A percentile compares a stretch with the other conserved stretches of the same genome.
These are phyloP conservation scores for Prorops nasuta DNA, from an alignment of 1,140 invertebrate species.

Conservation along the genomic window DNA sequence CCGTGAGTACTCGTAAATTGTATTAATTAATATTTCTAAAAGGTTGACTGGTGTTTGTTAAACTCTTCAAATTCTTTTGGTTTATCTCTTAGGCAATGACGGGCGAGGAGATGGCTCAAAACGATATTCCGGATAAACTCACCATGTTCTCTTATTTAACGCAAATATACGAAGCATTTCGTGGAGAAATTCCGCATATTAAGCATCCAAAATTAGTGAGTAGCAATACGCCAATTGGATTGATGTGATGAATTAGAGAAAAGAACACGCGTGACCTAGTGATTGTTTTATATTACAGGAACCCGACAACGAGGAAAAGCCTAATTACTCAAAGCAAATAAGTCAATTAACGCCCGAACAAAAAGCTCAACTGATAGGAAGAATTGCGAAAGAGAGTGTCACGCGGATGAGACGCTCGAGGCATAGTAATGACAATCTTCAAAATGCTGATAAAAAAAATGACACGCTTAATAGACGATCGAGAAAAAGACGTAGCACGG, in stretches of 20 bases:
- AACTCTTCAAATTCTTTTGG: neutral
- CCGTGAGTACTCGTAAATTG: conserved; percentile 54
- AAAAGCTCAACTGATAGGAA: conserved; percentile 47
- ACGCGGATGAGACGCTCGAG: conserved; percentile 37
- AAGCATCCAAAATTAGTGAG: conserved; percentile 74
- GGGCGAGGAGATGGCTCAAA: conserved; percentile 75
- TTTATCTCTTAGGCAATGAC: conserved; percentile 64
- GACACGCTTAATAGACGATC: conserved; percentile 45
- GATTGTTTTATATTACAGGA: conserved; percentile 33
- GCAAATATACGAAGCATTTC: conserved; percentile 82
- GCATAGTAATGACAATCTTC: conserved; percentile 41
- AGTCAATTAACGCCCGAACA: conserved; percentile 48
- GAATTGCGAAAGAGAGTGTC: conserved; percentile 40
- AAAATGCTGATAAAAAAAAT: conserved; percentile 40
- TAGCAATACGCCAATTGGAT: conserved; percentile 11
- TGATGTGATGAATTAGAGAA: neutral
- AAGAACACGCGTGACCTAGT: neutral
- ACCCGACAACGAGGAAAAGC: conserved; percentile 44
- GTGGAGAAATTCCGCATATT: conserved; percentile 78
- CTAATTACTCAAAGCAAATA: conserved; percentile 43
- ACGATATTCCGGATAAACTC: conserved; percentile 71
- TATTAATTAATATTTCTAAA: neutral
- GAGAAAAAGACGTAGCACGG: conserved; percentile 58
- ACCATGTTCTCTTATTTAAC: conserved; percentile 80
- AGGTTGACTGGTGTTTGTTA: too few relatives aligned